phyloP scores from a whole-genome alignment of 2,113 vertebrate genomes.

The Zonotrichia leucophrys region DNA sequence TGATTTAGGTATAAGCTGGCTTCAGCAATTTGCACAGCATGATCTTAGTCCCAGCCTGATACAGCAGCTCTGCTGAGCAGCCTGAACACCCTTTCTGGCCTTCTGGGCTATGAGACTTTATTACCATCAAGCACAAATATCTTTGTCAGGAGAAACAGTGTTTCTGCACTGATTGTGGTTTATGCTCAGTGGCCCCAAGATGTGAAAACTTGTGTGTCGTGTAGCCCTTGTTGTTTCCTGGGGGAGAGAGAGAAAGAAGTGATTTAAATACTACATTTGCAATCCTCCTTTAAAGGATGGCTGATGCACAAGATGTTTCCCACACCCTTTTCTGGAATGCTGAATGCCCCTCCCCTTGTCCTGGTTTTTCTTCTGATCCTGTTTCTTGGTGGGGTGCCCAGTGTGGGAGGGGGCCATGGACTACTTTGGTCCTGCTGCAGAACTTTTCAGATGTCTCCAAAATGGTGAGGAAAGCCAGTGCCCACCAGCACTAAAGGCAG shows the following conservation, averaged over 20 bases:
- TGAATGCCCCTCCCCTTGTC: neutral
- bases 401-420: neutral
- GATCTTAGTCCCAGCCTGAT: conserved; percentile 25
- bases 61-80: conserved; percentile 1
- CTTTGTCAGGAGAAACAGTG: neutral
- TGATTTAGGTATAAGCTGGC: neutral
- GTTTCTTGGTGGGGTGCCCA: neutral
- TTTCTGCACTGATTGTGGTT: neutral
- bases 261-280: neutral
- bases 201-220: neutral
- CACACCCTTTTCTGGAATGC: neutral
- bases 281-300: neutral
- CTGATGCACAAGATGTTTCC: neutral
- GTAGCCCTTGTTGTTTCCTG: neutral
- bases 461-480: neutral
- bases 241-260: neutral
- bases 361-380: neutral
- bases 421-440: neutral
- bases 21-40: conserved; percentile 49
- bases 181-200: neutral
- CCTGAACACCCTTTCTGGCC: conserved; percentile 4
- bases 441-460: neutral
- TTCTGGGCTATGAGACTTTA: neutral
- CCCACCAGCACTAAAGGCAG: neutral
- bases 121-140: neutral